Evolutionary conservation across 1,140 invertebrate species (phyloP), one percentile per base, ranked within the genome.

Genomic region (Cydia strobilella): DNA sequence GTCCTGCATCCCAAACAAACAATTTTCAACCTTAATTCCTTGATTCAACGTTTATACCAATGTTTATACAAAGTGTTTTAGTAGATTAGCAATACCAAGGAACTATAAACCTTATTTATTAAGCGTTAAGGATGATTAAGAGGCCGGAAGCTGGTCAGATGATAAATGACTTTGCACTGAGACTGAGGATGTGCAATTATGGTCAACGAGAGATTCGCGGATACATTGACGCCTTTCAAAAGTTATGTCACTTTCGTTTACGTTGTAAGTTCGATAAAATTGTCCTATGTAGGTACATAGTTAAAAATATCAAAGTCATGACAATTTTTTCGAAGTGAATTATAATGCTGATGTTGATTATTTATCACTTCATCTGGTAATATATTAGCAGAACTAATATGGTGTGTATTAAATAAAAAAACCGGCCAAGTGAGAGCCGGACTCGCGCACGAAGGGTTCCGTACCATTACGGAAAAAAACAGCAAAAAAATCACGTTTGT

Each of bases 121-220:
- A 18, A 35, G 27, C 2, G 3, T 69, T 69, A 69, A 69, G 9
- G 54, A 23, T 23, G 51, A 59, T 59, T 6, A 23, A 69, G n/a
- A 35, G 31, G 10, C 42, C 27, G 27, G 65, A 69, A 31, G 13
- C 25, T 31, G 27, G 15, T 69, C 27, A 35, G 31, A 69, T 69
- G 65, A 69, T 39, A 31, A 69, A 69, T 39, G 65, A 69, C 65
- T 69, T 69, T 7, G 65, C 65, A 35, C 18, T 31, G 63, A 69
- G 65, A 35, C 18, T 31, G 63, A 69, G 65, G 65, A 69, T 69
- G 65, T 39, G 65, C 31, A 35, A 69, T 69, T 69, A 69, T 69
- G 35, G 35, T 10, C 31, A 69, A 35, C 27, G 25, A 31, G 65
- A 39, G 31, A 69, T 35, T 69, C 10, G 25, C 31, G 65, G 42